Evolutionary conservation across 2,797 vertebrate genomes (phyloP).

Genomic region (Gallinago stenura): DNA sequence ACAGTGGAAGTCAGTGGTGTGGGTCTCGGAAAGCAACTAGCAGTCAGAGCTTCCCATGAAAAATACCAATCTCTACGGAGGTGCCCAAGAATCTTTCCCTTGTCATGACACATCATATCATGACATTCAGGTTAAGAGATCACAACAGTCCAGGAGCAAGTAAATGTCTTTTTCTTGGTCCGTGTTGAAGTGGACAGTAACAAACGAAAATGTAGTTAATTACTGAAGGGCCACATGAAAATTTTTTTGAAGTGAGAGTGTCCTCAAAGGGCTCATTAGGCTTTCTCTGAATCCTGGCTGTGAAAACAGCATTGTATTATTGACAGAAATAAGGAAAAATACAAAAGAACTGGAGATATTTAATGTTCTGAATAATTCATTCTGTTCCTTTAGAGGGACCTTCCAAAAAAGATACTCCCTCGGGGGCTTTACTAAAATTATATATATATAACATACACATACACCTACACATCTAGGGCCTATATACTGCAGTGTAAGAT

Average conservation of each 20-base stretch:
- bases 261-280: not conserved
- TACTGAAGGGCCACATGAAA: not conserved
- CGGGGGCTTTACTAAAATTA: not conserved
- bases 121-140: not conserved
- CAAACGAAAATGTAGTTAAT: not conserved
- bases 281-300: not conserved
- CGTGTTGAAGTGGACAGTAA: not conserved
- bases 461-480: not conserved
- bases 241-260: not conserved
- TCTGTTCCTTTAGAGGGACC: not conserved
- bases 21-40: not conserved
- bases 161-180: not conserved
- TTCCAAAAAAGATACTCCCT: not conserved
- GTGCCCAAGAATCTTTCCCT: not conserved
- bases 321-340: not conserved
- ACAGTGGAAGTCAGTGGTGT: not conserved
- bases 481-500: not conserved
- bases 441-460: not conserved
- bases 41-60: not conserved
- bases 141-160: not conserved
- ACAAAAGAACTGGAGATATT: not conserved
- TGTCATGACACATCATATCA: not conserved
- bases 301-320: not conserved
- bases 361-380: not conserved
- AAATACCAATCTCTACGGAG: not conserved